Evolutionary conservation across 2,888 invertebrate genomes (phyloP).

Genomic region (Oscheius sp.): DNA sequence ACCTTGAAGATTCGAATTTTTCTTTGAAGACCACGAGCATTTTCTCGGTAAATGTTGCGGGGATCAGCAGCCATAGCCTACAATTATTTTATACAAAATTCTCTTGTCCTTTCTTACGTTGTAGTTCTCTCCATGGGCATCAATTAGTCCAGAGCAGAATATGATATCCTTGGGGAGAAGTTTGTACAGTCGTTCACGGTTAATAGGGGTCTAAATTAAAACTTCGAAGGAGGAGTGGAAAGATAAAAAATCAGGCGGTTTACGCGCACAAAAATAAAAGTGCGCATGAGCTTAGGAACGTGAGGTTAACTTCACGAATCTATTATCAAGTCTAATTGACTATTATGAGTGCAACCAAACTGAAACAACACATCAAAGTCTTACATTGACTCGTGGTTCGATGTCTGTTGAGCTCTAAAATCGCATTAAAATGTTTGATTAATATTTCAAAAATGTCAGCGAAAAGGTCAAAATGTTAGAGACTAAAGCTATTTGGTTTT

Average conservation of each 20-base stretch:
- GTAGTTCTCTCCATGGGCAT: constrained; percentile 62
- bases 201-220: constrained; percentile 45
- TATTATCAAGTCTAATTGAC: neutral
- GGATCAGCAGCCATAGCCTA: constrained; percentile 64
- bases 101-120: constrained; percentile 37
- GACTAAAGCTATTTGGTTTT: neutral
- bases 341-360: constrained; percentile 15
- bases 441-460: neutral
- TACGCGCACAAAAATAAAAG: neutral
- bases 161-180: constrained; percentile 65
- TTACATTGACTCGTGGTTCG: constrained; percentile 21
- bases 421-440: too few relatives aligned
- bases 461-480: constrained; percentile 11
- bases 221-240: neutral
- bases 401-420: constrained; percentile 11
- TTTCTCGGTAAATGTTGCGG: constrained; percentile 63
- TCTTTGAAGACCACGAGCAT: constrained; percentile 56
- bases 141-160: constrained; percentile 65
- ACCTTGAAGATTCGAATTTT: constrained; percentile 68
- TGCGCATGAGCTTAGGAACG: neutral
- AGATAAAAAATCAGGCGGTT: neutral
- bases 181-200: constrained; percentile 61
- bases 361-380: constrained; percentile 11
- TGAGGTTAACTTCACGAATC: constrained; percentile 16
- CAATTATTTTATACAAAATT: constrained; percentile 19